phyloP scores from a whole-genome alignment of 2,888 invertebrate genomes.

The Esperia sulphurella region DNA sequence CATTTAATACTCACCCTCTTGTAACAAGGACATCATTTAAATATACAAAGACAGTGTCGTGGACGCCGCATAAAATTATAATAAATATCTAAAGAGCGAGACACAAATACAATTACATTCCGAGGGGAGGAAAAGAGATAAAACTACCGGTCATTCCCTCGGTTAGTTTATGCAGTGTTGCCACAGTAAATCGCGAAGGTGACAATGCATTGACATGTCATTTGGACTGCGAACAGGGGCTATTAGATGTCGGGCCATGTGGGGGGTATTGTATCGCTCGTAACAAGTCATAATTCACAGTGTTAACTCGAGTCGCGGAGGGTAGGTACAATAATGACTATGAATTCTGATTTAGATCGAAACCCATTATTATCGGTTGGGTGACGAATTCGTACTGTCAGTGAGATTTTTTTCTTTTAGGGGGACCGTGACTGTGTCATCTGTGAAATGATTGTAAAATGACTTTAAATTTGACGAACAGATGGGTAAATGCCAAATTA shows the following conservation, averaged over 20 bases:
- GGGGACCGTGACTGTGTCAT: slow-evolving; percentile 33
- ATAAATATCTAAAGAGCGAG: slow-evolving; percentile 63
- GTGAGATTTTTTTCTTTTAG: slow-evolving; percentile 6
- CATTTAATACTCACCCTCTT: slow-evolving; percentile 54
- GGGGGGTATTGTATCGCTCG: slow-evolving; percentile 28
- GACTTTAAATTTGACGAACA: slow-evolving; percentile 34
- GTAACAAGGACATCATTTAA: slow-evolving; percentile 68
- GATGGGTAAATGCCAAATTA: slow-evolving; percentile 13
- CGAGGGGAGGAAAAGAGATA: slow-evolving; percentile 19
- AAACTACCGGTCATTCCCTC: slow-evolving; percentile 8
- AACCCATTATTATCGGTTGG: slow-evolving; percentile 52
- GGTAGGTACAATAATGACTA: slow-evolving; percentile 56
- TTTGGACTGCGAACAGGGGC: slow-evolving; percentile 59
- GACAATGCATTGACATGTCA: slow-evolving; percentile 71
- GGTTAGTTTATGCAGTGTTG: slow-evolving; percentile 34
- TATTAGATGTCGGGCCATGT: slow-evolving; percentile 47
- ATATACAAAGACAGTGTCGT: slow-evolving; percentile 55
- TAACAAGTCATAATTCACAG: slow-evolving; percentile 73
- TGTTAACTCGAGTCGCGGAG: slow-evolving; percentile 44
- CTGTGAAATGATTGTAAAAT: slow-evolving; percentile 61
- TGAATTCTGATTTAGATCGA: slow-evolving; percentile 59
- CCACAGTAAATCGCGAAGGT: slow-evolving; percentile 66
- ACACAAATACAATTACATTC: slow-evolving; percentile 15
- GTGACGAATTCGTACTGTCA: slow-evolving; percentile 45
- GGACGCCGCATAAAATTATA: slow-evolving; percentile 76